phyloP scores from a whole-genome alignment of 2,888 invertebrate species.

The Nipponacmea schrenckii region DNA sequence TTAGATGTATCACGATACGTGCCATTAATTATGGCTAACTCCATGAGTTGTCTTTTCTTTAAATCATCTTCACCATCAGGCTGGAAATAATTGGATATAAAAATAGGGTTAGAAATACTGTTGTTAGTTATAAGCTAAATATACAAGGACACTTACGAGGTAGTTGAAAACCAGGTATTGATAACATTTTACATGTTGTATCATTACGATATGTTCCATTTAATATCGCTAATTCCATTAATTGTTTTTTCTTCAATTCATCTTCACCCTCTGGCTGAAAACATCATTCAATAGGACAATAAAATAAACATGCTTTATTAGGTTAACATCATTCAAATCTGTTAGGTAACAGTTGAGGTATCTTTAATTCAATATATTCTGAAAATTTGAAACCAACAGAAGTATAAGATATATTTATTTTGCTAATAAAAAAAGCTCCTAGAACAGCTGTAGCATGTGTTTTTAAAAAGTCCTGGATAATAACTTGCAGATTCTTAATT shows the following conservation, averaged over 20 bases:
- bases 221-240: constrained; percentile 99
- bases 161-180: constrained; percentile 22
- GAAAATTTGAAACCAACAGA: no score
- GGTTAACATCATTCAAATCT: no score
- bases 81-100: constrained; percentile 72
- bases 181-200: constrained; percentile 46
- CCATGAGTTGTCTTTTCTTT: constrained; percentile 99
- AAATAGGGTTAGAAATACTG: not conserved
- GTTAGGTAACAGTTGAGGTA: no score
- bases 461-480: no score
- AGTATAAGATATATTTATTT: no score
- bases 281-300: constrained; percentile 21
- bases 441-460: no score
- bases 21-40: constrained; percentile 99
- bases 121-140: not conserved
- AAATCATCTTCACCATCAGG: constrained; percentile 99
- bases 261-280: constrained; percentile 98
- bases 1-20: constrained; percentile 77
- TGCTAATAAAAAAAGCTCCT: no score
- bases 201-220: constrained; percentile 97
- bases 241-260: constrained; percentile 98
- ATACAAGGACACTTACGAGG: constrained; percentile 51
- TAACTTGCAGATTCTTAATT: no score
- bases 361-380: no score
- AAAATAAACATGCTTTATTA: not conserved